phyloP scores from a whole-genome alignment of 2,113 vertebrate genomes.

The Mormyrus iriodes region DNA sequence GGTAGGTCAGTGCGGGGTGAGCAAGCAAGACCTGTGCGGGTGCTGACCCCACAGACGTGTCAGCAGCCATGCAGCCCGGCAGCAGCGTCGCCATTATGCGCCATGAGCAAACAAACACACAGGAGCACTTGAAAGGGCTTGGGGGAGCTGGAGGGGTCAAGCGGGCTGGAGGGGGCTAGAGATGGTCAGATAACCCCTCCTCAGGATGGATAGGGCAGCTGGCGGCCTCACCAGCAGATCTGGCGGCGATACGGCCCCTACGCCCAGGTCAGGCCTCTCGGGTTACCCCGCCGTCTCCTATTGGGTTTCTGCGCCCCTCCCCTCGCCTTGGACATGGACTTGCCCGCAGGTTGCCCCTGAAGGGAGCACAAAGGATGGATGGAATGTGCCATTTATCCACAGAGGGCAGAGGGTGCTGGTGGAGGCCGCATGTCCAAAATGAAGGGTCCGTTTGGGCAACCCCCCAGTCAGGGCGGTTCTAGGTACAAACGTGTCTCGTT shows the following conservation, averaged over 20 bases:
- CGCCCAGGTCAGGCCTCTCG: conserved; percentile 27
- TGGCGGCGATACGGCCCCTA: conserved; percentile 32
- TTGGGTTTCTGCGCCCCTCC: conserved; percentile 50
- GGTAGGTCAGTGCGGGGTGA: conserved; percentile 8
- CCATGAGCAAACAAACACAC: conserved; percentile 11
- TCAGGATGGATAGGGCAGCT: conserved; percentile 7
- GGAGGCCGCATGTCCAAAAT: conserved; percentile 29
- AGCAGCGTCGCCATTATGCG: neutral
- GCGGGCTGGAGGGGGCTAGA: conserved; percentile 15
- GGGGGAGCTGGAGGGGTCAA: conserved; percentile 6
- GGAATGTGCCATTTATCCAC: conserved; percentile 55
- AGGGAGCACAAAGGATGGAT: conserved; percentile 48
- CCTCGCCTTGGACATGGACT: conserved; percentile 52
- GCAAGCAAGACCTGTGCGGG: neutral
- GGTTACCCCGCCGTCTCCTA: conserved; percentile 39
- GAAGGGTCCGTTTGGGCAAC: neutral
- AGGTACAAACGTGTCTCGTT: neutral
- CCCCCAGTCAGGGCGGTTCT: neutral
- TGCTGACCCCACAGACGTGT: neutral
- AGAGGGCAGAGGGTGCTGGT: conserved; percentile 42
- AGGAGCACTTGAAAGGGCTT: conserved; percentile 8
- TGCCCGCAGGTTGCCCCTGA: conserved; percentile 39
- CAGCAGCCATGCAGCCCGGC: neutral
- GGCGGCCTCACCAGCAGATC: conserved; percentile 24
- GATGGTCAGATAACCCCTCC: conserved; percentile 18